phyloP scores from a whole-genome alignment of 2,113 vertebrate species.

The Pollimyrus isidori region DNA sequence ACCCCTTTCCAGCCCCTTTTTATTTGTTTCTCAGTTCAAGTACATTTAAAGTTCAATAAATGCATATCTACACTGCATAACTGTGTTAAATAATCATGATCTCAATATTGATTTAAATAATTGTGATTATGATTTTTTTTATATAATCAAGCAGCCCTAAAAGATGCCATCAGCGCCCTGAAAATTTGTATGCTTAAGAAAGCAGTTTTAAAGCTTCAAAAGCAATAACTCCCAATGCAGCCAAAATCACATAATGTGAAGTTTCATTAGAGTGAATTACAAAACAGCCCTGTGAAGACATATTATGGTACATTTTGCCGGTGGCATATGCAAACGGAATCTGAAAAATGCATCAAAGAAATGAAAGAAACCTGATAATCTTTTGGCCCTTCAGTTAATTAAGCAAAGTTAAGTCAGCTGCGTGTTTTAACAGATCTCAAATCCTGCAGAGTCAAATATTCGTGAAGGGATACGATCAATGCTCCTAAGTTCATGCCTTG shows the following conservation, averaged over 20 bases:
- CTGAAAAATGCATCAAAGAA: conserved; percentile 51
- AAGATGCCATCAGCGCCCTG: neutral
- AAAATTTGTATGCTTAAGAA: neutral
- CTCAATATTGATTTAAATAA: neutral
- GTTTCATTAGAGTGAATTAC: conserved; percentile 33
- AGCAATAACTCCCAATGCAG: neutral
- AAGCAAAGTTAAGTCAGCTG: conserved; percentile 22
- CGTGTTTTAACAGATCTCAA: conserved; percentile 4
- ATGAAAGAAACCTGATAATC: conserved; percentile 68
- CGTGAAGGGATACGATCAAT: neutral
- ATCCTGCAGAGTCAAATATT: neutral
- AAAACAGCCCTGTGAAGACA: conserved; percentile 32
- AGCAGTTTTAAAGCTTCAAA: neutral
- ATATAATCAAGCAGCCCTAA: neutral
- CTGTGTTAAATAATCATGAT: neutral
- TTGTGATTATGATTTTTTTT: neutral
- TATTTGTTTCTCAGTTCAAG: neutral
- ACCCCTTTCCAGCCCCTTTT: neutral
- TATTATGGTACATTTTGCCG: conserved; percentile 44
- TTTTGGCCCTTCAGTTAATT: conserved; percentile 60
- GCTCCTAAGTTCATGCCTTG: neutral
- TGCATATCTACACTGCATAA: neutral
- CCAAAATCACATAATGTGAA: conserved; percentile 35
- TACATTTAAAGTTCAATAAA: neutral
- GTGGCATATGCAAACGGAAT: conserved; percentile 42